phyloP scores from a whole-genome alignment of 1,140 invertebrate species.

The Acromyrmex charruanus region DNA sequence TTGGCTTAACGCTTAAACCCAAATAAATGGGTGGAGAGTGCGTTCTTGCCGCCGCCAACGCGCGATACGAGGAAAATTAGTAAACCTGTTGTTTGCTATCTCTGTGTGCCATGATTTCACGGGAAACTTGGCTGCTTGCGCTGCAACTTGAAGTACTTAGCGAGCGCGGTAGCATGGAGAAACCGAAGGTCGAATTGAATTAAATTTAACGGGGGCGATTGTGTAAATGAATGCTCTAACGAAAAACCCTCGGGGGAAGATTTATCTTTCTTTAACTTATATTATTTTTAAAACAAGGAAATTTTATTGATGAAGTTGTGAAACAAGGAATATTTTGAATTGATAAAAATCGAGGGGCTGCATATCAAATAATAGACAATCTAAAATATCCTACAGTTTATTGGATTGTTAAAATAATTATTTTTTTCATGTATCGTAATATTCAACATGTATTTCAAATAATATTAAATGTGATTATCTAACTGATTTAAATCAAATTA shows the following conservation, averaged over 20 bases:
- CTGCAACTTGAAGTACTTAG: slow-evolving; percentile 40
- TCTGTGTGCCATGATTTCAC: slow-evolving; percentile 43
- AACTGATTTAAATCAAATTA: no score
- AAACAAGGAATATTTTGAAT: neutral
- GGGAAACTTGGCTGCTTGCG: slow-evolving; percentile 28
- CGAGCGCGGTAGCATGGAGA: slow-evolving; percentile 1
- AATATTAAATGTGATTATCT: neutral
- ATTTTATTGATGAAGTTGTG: neutral
- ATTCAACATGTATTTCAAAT: neutral
- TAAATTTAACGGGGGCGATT: slow-evolving; percentile 56
- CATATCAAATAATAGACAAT: neutral
- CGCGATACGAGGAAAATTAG: slow-evolving; percentile 36
- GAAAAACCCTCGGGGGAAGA: neutral
- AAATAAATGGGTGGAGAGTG: neutral
- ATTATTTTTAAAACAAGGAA: neutral
- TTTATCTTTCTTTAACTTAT: neutral
- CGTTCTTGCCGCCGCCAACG: neutral
- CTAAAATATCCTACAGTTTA: neutral
- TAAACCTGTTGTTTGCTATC: slow-evolving; percentile 41
- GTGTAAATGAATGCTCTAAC: slow-evolving; percentile 20
- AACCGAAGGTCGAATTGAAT: slow-evolving; percentile 46
- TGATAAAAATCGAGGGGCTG: neutral
- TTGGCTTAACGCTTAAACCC: slow-evolving; percentile 41
- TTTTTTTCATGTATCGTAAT: neutral
- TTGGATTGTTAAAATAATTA: neutral